These are phyloP conservation scores for Pangasianodon hypophthalmus DNA, from an alignment of 2,113 vertebrate species.

Conservation along the genomic window DNA sequence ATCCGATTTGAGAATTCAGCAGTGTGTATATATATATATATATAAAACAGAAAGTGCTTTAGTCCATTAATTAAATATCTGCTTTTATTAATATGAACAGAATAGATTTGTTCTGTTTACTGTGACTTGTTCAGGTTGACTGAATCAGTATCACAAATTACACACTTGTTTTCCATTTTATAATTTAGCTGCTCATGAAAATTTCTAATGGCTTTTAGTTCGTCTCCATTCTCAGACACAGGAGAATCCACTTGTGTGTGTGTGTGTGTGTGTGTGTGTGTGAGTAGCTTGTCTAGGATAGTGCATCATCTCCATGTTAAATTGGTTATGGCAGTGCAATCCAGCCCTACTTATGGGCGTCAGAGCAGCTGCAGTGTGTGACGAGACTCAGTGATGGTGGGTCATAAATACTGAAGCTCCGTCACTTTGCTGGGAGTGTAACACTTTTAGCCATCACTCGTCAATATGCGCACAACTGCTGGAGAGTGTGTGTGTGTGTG, in stretches of 20 bases:
- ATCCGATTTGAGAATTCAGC: background rate
- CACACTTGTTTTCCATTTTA: background rate
- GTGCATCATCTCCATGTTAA: constrained; percentile 52
- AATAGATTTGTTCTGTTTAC: background rate
- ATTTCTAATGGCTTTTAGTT: constrained; percentile 16
- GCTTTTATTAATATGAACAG: background rate
- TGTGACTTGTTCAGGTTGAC: background rate
- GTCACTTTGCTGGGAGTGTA: constrained; percentile 53
- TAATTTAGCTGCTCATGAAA: background rate
- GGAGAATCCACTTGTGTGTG: constrained; percentile 7
- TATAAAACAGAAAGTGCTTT: background rate
- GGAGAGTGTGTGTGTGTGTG: background rate
- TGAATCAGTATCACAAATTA: background rate
- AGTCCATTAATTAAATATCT: background rate
- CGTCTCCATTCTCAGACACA: constrained; percentile 8
- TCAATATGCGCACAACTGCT: constrained; percentile 37
- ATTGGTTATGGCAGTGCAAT: constrained; percentile 56
- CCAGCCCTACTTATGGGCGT: constrained; percentile 49
- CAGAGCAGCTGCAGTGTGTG: constrained; percentile 46
- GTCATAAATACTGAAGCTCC: constrained; percentile 51
- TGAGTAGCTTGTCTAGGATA: constrained; percentile 38
- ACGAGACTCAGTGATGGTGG: constrained; percentile 47
- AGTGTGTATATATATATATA: background rate
- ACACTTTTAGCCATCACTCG: constrained; percentile 44
- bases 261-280: constrained; percentile 25